Conservation (phyloP, 2,888 invertebrate species). For the Latrodectus elegans region DNA sequence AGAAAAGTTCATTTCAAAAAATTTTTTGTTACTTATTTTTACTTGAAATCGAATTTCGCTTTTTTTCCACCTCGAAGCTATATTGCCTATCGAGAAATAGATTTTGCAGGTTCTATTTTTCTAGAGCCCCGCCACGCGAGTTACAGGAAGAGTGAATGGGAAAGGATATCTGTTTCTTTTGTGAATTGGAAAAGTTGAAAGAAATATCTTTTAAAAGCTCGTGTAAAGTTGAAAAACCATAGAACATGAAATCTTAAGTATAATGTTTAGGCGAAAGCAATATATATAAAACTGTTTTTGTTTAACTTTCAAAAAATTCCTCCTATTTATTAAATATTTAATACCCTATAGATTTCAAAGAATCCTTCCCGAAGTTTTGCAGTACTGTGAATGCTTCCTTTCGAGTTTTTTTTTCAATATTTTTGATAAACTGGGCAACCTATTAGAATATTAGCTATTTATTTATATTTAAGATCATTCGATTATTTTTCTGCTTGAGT, state of each 20-base stretch:
- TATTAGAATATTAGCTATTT: too few species aligned
- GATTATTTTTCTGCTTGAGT: too few species aligned
- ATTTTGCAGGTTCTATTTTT: constrained; percentile 55
- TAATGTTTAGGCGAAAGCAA: background rate
- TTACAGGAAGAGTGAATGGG: constrained; percentile 28
- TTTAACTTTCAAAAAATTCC: background rate
- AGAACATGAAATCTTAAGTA: background rate
- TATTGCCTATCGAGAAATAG: constrained; percentile 58
- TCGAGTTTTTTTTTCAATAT: too few species aligned
- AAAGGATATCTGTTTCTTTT: constrained; percentile 40
- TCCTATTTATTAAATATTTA: too few species aligned
- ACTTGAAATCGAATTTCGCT: constrained; percentile 56
- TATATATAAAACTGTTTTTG: background rate
- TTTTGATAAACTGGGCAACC: too few species aligned
- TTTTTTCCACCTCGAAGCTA: constrained; percentile 43
- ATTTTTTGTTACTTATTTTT: constrained; percentile 43
- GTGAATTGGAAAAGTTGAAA: constrained; percentile 38
- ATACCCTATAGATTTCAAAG: too few species aligned
- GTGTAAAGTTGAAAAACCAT: background rate
- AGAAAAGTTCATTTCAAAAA: constrained; percentile 30
- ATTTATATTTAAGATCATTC: too few species aligned
- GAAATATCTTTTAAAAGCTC: constrained; percentile 37
- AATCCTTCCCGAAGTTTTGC: too few species aligned
- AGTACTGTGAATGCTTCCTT: too few species aligned
- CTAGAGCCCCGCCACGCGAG: background rate